Conservation (phyloP, 2,797 vertebrate species). For the Chloroceryle inda region DNA sequence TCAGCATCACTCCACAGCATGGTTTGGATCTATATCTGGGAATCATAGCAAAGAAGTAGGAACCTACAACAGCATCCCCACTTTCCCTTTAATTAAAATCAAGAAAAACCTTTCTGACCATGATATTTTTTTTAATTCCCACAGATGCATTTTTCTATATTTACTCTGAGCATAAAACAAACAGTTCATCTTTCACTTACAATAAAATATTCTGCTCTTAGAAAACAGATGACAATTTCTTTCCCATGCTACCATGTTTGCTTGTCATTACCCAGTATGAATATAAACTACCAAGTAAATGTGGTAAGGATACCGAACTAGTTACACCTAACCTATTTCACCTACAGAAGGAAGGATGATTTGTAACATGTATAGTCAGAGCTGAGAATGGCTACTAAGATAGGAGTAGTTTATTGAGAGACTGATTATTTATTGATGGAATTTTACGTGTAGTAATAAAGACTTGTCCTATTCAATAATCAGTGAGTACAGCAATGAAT, state of each 20-base stretch:
- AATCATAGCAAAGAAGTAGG: neutral
- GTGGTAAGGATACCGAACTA: neutral
- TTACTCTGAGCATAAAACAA: neutral
- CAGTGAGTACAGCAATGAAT: neutral
- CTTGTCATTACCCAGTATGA: neutral
- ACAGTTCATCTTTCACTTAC: neutral
- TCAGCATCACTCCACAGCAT: neutral
- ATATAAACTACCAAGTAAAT: neutral
- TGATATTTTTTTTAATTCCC: neutral
- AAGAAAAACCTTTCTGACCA: neutral
- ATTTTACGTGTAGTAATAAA: neutral
- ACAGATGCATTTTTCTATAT: neutral
- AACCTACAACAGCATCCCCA: neutral
- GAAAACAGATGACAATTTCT: neutral
- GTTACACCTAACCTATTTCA: neutral
- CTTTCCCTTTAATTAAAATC: neutral
- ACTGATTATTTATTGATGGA: neutral
- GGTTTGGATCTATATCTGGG: neutral
- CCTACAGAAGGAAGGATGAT: neutral
- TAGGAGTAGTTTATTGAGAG: neutral
- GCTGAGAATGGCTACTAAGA: neutral
- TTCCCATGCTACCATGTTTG: neutral
- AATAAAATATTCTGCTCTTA: neutral
- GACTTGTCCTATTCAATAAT: neutral
- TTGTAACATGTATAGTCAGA: neutral